A percentile compares a stretch with the other conserved stretches of the same genome.
These are phyloP conservation scores for Nilaparvata lugens DNA, from an alignment of 1,140 invertebrate species.

Conservation along the genomic window DNA sequence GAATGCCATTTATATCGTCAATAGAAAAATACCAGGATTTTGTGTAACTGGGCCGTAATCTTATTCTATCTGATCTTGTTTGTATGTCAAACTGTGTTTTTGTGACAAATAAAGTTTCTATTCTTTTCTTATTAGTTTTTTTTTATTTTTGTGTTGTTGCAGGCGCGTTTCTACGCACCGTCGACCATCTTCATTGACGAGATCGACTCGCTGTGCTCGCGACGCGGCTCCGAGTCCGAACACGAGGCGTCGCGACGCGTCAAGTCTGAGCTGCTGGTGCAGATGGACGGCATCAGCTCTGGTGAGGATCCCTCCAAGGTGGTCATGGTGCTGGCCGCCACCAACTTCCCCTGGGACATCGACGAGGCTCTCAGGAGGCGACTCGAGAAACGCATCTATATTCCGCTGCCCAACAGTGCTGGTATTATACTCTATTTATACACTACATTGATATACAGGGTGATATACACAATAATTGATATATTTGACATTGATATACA, in stretches of 20 bases:
- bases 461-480: too few species aligned
- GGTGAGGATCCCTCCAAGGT: conserved; percentile 59
- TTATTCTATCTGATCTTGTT: too few species aligned
- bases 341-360: conserved; percentile 99
- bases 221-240: conserved; percentile 91
- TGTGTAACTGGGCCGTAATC: too few species aligned
- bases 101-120: conserved; percentile 8
- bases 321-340: conserved; percentile 97
- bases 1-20: too few species aligned
- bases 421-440: too few species aligned
- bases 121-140: conserved; percentile 16
- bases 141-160: conserved; percentile 53
- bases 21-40: too few species aligned
- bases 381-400: conserved; percentile 98
- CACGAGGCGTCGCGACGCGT: conserved; percentile 96
- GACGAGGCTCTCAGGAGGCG: conserved; percentile 93
- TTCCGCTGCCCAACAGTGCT: conserved; percentile 87
- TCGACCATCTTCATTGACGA: conserved; percentile 99
- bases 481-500: too few species aligned
- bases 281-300: conserved; percentile 97
- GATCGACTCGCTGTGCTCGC: conserved; percentile 96
- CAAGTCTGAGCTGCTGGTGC: conserved; percentile 95
- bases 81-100: neutral
- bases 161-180: conserved; percentile 97
- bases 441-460: too few species aligned